Percentiles rank a stretch among this genome's conserved stretches.
phyloP scores from a whole-genome alignment of 2,797 vertebrate genomes.

The Catharus ustulatus region DNA sequence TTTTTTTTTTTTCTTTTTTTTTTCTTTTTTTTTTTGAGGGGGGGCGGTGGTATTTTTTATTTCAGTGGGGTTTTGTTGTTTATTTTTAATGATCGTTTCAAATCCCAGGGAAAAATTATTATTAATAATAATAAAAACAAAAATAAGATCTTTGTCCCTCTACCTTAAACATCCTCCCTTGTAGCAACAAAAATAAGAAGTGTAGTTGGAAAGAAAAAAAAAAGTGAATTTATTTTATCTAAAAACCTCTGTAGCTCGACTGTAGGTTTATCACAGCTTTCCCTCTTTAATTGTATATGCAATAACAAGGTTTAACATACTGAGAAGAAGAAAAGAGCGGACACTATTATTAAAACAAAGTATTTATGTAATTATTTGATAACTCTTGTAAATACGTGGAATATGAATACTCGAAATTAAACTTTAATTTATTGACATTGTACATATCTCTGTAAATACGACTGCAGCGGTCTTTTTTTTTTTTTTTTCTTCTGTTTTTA shows the following conservation, averaged over 20 bases:
- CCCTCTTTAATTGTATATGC: slow-evolving; percentile 76
- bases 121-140: slow-evolving; percentile 3
- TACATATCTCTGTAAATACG: slow-evolving; percentile 93
- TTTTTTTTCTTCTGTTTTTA: slow-evolving; percentile 34
- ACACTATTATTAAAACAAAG: slow-evolving; percentile 93
- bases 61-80: slow-evolving; percentile 34
- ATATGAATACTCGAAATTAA: slow-evolving; percentile 92
- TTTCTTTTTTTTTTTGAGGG: neutral
- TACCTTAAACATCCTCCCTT: slow-evolving; percentile 3
- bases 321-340: slow-evolving; percentile 74
- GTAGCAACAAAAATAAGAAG: slow-evolving; percentile 28
- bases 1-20: slow-evolving; percentile 13
- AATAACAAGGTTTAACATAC: slow-evolving; percentile 84
- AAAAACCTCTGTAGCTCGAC: slow-evolving; percentile 51
- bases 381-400: slow-evolving; percentile 97
- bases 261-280: slow-evolving; percentile 53
- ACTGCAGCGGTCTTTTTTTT: slow-evolving; percentile 80
- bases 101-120: slow-evolving; percentile 55
- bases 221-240: slow-evolving; percentile 72
- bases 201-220: slow-evolving; percentile 36
- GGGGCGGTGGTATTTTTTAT: neutral
- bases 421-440: slow-evolving; percentile 99
- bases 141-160: neutral
- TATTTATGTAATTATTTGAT: slow-evolving; percentile 99
- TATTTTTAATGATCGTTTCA: slow-evolving; percentile 61